Percentiles rank a stretch among this genome's conserved stretches.
Evolutionary conservation across 1,140 invertebrate genomes (phyloP).

Genomic region (Achatina immaculata): DNA sequence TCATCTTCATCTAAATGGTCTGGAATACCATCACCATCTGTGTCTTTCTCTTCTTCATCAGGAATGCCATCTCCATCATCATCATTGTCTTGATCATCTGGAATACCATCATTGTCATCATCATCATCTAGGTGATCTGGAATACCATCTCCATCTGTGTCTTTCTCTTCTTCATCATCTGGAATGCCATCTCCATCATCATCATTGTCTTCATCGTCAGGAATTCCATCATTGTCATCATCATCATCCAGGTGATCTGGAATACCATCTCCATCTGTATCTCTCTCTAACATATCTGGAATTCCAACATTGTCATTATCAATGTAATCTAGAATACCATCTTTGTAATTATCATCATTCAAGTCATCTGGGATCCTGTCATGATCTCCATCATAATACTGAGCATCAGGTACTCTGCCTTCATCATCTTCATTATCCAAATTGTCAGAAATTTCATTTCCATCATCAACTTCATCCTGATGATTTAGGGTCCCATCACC

Average conservation of each 20-base stretch:
- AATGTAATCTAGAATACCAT: constrained; percentile 53
- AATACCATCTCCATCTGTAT: constrained; percentile 63
- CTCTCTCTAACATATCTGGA: constrained; percentile 57
- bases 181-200: constrained; percentile 10
- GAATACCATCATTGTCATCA: background rate
- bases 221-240: constrained; percentile 59
- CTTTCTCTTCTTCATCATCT: constrained; percentile 15
- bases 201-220: constrained; percentile 40
- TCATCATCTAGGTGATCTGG: background rate
- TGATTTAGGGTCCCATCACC: constrained; percentile 62
- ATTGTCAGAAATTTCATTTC: constrained; percentile 56
- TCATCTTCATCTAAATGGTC: constrained; percentile 51
- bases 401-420: constrained; percentile 42
- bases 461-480: constrained; percentile 57
- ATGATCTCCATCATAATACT: background rate
- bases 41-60: constrained; percentile 55
- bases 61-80: constrained; percentile 58
- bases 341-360: constrained; percentile 15
- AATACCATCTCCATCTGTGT: constrained; percentile 25
- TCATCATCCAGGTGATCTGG: constrained; percentile 54
- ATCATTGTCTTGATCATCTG: constrained; percentile 49
- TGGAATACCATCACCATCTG: constrained; percentile 25
- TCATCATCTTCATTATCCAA: constrained; percentile 53
- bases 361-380: constrained; percentile 7
- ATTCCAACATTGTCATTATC: constrained; percentile 60